phyloP scores from a whole-genome alignment of 2,888 invertebrate genomes.

The Fragum sueziense region DNA sequence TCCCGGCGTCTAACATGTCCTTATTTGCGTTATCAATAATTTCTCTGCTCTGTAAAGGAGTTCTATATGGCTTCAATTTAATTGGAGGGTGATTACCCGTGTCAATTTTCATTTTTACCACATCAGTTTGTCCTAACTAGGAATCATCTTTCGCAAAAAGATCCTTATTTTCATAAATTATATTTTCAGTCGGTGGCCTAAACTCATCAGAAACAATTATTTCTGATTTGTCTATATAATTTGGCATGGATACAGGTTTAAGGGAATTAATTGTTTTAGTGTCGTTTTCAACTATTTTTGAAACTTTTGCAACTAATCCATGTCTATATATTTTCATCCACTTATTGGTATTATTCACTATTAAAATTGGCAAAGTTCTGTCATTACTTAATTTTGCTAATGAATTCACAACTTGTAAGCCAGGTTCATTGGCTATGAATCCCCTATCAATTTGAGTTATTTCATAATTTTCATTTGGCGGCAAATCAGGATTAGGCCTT shows the following conservation, averaged over 20 bases:
- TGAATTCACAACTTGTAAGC: slow-evolving; percentile 13
- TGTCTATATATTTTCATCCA: background rate
- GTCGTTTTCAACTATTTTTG: background rate
- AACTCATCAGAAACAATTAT: background rate
- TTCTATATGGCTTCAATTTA: slow-evolving; percentile 7
- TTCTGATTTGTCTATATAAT: background rate
- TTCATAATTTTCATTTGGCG: background rate
- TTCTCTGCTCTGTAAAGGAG: slow-evolving; percentile 44
- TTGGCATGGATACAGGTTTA: background rate
- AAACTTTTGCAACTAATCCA: background rate
- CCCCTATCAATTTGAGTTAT: slow-evolving; percentile 9
- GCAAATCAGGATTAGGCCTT: slow-evolving; percentile 16
- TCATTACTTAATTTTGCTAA: background rate
- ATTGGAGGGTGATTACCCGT: slow-evolving; percentile 7
- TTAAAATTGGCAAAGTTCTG: background rate
- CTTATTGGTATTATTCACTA: background rate
- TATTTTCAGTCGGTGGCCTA: background rate
- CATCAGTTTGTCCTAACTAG: slow-evolving; percentile 4
- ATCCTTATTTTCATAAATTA: background rate
- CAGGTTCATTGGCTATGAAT: background rate
- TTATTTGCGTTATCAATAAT: slow-evolving; percentile 50
- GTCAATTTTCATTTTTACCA: slow-evolving; percentile 10
- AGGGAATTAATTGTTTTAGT: background rate
- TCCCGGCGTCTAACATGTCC: slow-evolving; percentile 53
- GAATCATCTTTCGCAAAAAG: slow-evolving; percentile 13